Conservation (phyloP, 2,888 invertebrate species). For the Ceriagrion tenellum region DNA sequence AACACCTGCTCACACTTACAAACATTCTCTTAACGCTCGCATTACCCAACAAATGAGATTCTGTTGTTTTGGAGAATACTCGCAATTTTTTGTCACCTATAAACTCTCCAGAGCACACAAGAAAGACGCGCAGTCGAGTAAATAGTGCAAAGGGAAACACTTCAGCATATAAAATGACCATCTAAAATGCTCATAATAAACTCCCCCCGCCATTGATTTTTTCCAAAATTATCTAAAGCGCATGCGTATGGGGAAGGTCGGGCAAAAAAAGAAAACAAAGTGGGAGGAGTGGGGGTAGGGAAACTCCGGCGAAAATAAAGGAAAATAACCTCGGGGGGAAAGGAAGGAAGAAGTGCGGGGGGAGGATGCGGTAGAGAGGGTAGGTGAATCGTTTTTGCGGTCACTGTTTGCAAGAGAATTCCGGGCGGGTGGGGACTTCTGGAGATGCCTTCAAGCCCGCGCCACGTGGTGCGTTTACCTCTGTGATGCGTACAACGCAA, state of each 20-base stretch:
- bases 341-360: not conserved
- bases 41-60: not conserved
- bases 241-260: not conserved
- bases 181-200: slow-evolving; percentile 20
- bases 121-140: not conserved
- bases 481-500: no score
- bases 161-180: slow-evolving; percentile 31
- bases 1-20: no score
- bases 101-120: not conserved
- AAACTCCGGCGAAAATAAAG: not conserved
- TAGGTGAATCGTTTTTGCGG: not conserved
- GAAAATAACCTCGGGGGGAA: not conserved
- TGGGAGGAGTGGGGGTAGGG: not conserved
- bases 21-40: no score
- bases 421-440: not conserved
- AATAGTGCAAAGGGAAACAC: not conserved
- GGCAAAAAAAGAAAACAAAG: not conserved
- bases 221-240: slow-evolving; percentile 22
- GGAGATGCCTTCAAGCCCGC: no score
- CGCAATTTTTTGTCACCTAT: not conserved
- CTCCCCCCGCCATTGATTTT: slow-evolving; percentile 6
- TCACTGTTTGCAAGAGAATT: not conserved
- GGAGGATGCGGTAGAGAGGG: not conserved
- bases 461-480: no score
- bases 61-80: not conserved